Conservation (phyloP, 2,113 vertebrate species). For the Cariama cristata region DNA sequence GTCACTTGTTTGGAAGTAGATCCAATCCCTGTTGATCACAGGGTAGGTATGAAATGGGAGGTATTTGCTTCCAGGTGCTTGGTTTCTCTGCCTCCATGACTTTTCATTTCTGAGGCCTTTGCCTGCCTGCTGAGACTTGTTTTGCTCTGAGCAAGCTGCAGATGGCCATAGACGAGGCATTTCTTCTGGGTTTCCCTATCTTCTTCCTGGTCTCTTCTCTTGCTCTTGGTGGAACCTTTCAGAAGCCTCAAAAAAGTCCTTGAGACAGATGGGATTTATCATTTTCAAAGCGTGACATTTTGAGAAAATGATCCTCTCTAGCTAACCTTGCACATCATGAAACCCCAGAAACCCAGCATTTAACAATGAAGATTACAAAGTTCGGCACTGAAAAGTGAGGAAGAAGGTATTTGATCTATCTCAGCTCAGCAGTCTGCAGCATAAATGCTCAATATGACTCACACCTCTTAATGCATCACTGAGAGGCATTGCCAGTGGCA, state of each 20-base stretch:
- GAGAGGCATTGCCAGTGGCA: background rate
- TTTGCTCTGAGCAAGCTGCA: background rate
- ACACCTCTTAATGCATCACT: background rate
- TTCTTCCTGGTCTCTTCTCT: background rate
- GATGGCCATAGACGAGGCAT: background rate
- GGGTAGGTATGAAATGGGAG: background rate
- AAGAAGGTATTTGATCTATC: background rate
- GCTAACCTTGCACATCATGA: background rate
- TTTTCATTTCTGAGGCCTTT: conserved; percentile 5
- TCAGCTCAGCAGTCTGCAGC: background rate
- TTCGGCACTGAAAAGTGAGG: background rate
- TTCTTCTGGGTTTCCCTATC: background rate
- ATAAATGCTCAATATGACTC: background rate
- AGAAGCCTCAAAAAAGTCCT: background rate
- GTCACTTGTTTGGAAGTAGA: conserved; percentile 8
- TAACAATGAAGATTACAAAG: background rate
- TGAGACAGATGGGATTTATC: background rate
- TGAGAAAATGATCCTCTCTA: background rate
- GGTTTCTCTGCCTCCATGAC: background rate
- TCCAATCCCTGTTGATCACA: background rate
- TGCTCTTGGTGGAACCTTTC: background rate
- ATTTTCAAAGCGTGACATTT: background rate
- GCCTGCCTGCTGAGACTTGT: conserved; percentile 28
- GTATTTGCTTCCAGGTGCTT: conserved; percentile 10
- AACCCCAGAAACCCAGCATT: background rate